These are phyloP conservation scores for Xiphophorus hellerii DNA, from an alignment of 2,113 vertebrate genomes.

Conservation along the genomic window DNA sequence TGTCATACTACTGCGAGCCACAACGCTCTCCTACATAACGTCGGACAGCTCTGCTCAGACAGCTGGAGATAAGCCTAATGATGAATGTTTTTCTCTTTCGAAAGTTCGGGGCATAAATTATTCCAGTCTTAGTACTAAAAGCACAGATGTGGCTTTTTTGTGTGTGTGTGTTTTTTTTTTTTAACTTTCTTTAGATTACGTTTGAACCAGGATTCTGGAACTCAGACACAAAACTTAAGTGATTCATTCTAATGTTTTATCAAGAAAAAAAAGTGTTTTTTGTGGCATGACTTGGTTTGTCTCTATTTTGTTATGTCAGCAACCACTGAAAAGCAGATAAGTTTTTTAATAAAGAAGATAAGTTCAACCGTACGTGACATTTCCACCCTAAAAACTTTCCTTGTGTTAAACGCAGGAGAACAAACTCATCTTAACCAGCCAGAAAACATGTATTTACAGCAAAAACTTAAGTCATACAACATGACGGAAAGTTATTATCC, in stretches of 20 bases:
- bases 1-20: constrained; percentile 57
- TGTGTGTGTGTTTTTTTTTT: no score
- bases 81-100: constrained; percentile 35
- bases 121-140: not conserved
- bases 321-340: no score
- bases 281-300: not conserved
- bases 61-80: constrained; percentile 56
- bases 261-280: not conserved
- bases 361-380: not conserved
- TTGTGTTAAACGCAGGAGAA: not conserved
- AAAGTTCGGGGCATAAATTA: constrained; percentile 22
- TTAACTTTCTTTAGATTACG: not conserved
- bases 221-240: not conserved
- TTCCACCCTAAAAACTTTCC: not conserved
- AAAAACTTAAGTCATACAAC: constrained; percentile 4
- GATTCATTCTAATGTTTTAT: not conserved
- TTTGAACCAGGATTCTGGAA: not conserved
- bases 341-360: not conserved
- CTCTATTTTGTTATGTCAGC: not conserved
- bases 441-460: not conserved
- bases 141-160: not conserved
- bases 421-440: not conserved
- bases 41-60: constrained; percentile 29
- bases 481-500: constrained; percentile 29
- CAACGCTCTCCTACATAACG: constrained; percentile 40